A percentile compares a stretch with the other conserved stretches of the same genome.
These are phyloP conservation scores for Drosophila arizonae DNA, from an alignment of 1,140 invertebrate genomes.

Conservation along the genomic window DNA sequence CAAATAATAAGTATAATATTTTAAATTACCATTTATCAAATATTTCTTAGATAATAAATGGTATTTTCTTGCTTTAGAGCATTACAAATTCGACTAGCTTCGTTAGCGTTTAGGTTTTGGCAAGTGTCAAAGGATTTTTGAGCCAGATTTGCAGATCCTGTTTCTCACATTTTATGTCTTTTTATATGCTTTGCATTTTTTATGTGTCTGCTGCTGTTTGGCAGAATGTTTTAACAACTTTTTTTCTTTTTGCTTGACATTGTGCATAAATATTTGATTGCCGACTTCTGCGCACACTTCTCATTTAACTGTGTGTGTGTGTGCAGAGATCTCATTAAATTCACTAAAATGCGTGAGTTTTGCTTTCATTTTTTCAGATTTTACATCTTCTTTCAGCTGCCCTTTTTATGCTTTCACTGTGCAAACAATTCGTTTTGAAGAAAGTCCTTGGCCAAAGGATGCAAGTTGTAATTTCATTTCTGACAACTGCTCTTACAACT, in stretches of 20 bases:
- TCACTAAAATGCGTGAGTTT: slow-evolving; percentile 61
- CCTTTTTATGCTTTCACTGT: slow-evolving; percentile 64
- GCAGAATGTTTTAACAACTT: slow-evolving; percentile 33
- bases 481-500: slow-evolving; percentile 44
- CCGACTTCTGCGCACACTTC: slow-evolving; percentile 32
- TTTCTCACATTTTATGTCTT: slow-evolving; percentile 37
- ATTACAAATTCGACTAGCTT: background rate
- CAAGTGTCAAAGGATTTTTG: slow-evolving; percentile 42
- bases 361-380: too few species aligned
- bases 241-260: slow-evolving; percentile 24
- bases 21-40: too few species aligned
- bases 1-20: too few species aligned
- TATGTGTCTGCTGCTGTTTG: slow-evolving; percentile 29
- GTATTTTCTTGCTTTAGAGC: background rate
- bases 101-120: slow-evolving; percentile 21
- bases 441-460: slow-evolving; percentile 58
- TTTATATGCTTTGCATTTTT: slow-evolving; percentile 49
- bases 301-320: slow-evolving; percentile 6
- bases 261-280: slow-evolving; percentile 58
- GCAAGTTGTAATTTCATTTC: slow-evolving; percentile 79
- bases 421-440: slow-evolving; percentile 63
- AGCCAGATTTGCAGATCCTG: slow-evolving; percentile 28
- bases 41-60: too few species aligned
- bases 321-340: slow-evolving; percentile 40
- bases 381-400: slow-evolving; percentile 2